A percentile compares a stretch with the other conserved stretches of the same genome.
These are phyloP conservation scores for Sericinus montela DNA, from an alignment of 2,888 invertebrate genomes.

Conservation along the genomic window DNA sequence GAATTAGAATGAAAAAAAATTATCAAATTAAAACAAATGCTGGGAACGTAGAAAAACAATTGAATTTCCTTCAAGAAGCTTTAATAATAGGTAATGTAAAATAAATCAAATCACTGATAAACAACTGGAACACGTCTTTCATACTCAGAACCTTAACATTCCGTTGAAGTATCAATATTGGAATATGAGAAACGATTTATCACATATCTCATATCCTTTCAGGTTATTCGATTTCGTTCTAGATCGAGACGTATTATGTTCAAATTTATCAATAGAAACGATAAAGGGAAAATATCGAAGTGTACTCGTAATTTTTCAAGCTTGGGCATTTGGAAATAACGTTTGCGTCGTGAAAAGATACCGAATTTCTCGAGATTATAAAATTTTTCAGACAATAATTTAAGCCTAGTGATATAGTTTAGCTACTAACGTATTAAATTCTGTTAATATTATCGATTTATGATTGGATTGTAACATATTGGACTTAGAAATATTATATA, in stretches of 20 bases:
- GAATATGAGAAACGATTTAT: slow-evolving; percentile 9
- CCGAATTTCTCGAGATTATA: neutral
- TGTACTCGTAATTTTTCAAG: slow-evolving; percentile 16
- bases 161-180: slow-evolving; percentile 7
- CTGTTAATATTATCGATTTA: no score
- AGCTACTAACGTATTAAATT: no score
- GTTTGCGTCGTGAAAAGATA: neutral
- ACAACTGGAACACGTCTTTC: neutral
- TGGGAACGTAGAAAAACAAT: no score
- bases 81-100: neutral
- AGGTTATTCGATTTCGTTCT: slow-evolving; percentile 10
- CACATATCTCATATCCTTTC: slow-evolving; percentile 6
- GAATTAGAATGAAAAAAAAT: no score
- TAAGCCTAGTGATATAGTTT: no score
- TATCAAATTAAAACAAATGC: no score
- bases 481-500: no score
- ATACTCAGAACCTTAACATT: neutral
- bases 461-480: no score
- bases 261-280: slow-evolving; percentile 13
- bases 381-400: neutral
- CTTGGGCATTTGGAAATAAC: slow-evolving; percentile 1
- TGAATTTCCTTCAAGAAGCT: neutral
- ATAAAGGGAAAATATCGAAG: slow-evolving; percentile 8
- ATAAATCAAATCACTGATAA: neutral
- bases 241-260: slow-evolving; percentile 10